Conservation (phyloP, 2,113 vertebrate species). For the Hiodon alosoides region DNA sequence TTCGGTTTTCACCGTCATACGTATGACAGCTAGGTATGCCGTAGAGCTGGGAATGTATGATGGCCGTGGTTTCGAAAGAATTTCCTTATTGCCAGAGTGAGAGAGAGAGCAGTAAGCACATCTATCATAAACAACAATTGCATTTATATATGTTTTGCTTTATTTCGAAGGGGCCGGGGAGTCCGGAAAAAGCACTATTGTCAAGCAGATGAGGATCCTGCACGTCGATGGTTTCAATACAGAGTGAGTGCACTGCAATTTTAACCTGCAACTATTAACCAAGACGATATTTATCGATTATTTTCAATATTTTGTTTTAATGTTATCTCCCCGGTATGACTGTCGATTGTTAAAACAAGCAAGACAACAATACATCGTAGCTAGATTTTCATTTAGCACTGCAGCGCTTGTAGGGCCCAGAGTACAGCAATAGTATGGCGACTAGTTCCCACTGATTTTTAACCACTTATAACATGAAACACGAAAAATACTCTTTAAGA, state of each 20-base stretch:
- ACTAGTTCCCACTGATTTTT: conserved; percentile 36
- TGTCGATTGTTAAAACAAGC: background rate
- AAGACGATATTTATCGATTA: background rate
- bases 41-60: conserved; percentile 51
- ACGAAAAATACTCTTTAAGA: background rate
- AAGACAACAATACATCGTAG: conserved; percentile 31
- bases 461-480: conserved; percentile 13
- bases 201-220: conserved; percentile 98
- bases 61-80: conserved; percentile 3
- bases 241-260: conserved; percentile 76
- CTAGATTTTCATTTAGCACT: conserved; percentile 60
- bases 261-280: background rate
- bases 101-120: conserved; percentile 1
- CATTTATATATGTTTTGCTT: conserved; percentile 43
- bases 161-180: conserved; percentile 87
- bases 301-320: background rate
- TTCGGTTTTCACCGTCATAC: conserved; percentile 47
- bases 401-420: conserved; percentile 77
- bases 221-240: conserved; percentile 99
- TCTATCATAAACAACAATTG: conserved; percentile 13
- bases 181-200: conserved; percentile 98
- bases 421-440: conserved; percentile 73
- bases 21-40: conserved; percentile 63
- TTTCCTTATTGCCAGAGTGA: conserved; percentile 29
- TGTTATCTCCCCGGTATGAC: background rate